A percentile compares a stretch with the other conserved stretches of the same genome.
These are phyloP conservation scores for Asteroscopus sphinx DNA, from an alignment of 2,888 invertebrate species.

Conservation along the genomic window DNA sequence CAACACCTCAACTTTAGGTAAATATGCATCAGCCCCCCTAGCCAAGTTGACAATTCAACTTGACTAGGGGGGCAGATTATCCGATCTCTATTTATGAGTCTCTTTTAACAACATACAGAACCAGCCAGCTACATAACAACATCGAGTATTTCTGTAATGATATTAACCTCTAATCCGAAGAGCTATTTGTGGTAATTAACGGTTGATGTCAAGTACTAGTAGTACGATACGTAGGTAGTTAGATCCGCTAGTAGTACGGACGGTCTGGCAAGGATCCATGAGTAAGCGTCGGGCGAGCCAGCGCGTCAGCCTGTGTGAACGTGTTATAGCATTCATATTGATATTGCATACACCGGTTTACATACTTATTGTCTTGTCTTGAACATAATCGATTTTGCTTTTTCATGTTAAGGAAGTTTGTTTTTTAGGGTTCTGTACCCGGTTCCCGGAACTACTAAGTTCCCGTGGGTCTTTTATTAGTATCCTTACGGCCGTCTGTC, in stretches of 20 bases:
- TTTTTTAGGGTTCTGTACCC: too few species aligned
- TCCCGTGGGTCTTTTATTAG: too few species aligned
- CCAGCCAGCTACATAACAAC: neutral
- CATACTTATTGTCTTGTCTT: constrained; percentile 48
- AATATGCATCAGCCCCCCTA: too few species aligned
- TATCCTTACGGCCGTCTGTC: too few species aligned
- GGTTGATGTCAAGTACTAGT: constrained; percentile 41
- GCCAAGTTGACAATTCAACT: too few species aligned
- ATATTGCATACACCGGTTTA: constrained; percentile 59
- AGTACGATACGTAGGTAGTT: constrained; percentile 39
- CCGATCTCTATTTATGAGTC: too few species aligned
- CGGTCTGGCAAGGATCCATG: constrained; percentile 81
- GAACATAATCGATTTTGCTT: constrained; percentile 25
- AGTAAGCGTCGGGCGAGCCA: constrained; percentile 69
- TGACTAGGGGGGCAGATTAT: too few species aligned
- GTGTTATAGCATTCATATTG: constrained; percentile 60
- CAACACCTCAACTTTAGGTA: too few species aligned
- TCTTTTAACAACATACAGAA: too few species aligned
- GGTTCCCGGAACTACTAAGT: too few species aligned
- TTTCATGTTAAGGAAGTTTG: constrained; percentile 1
- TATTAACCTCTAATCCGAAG: constrained; percentile 36
- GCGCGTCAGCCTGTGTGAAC: constrained; percentile 74
- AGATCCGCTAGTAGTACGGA: constrained; percentile 53
- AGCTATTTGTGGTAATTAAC: constrained; percentile 53
- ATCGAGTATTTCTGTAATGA: constrained; percentile 12